Base-by-base conservation (phyloP, 1,140 invertebrate species). In the Sitodiplosis mosellana region DNA sequence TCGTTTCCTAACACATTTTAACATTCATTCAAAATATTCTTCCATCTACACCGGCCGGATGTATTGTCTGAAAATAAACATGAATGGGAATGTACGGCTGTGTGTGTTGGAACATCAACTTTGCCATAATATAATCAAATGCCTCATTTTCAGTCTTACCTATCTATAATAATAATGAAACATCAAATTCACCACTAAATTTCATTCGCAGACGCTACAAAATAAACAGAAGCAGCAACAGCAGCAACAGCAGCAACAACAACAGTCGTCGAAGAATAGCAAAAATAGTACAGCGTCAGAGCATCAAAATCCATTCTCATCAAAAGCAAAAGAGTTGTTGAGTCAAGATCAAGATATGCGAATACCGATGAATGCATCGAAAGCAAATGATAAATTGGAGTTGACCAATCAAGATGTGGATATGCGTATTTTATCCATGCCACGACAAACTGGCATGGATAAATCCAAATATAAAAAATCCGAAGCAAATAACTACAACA, bases 361-460 rank as follows among this genome's bases (percentile, higher is more conserved):
- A 10, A 34, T 17, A 45, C 18, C 21, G 19, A 4, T 22, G 2
- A 34, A 34, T 45, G 14, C 22, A 6, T 17, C n/a, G 33, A n/a
- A 27, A 33, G 4, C 12, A 33, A 22, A 21, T 22, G 20, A 45
- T 4, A 33, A 34, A 34, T n/a, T 33, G 27, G 27, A 27, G 10
- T 27, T 27, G 5, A 14, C 36, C 3, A 38, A 51, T 69, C 58
- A 67, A 55, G 70, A 72, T 55, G 54, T 72, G 46, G 70, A 72
- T 55, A 72, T 72, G 70, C 62, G 70, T 45, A 69, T 69, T 55
- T 64, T 67, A 52, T 7, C 41, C 6, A 20, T 18, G 2, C 41
- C n/a, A 18, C 41, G 14, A 19, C n/a, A 5, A 20, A 12, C 41
- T 7, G 41, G 18, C 5, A 6, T 21, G 17, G 41, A 43, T 47